Conservation (phyloP, 2,797 vertebrate species). For the Distichodus sexfasciatus region DNA sequence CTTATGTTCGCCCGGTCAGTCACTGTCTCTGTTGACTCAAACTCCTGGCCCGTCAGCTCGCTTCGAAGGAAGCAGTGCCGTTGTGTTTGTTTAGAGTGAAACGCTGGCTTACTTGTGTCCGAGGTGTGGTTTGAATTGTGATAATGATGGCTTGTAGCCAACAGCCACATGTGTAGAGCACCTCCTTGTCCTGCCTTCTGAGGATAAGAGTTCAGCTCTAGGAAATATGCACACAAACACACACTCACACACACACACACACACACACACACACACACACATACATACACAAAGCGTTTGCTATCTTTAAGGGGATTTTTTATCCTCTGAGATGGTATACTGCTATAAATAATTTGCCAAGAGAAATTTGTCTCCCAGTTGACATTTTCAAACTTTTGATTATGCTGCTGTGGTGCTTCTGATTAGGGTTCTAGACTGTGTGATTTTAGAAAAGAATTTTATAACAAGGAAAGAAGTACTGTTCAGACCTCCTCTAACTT, state of each 20-base stretch:
- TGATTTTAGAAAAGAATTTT: too few relatives aligned
- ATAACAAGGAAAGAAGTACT: too few relatives aligned
- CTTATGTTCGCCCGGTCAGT: neutral
- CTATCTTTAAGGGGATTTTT: too few relatives aligned
- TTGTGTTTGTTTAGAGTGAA: slow-evolving; percentile 26
- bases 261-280: too few relatives aligned
- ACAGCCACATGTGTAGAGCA: slow-evolving; percentile 20
- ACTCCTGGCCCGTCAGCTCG: neutral
- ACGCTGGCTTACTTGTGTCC: slow-evolving; percentile 24
- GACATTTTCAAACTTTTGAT: too few relatives aligned
- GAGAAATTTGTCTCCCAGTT: too few relatives aligned
- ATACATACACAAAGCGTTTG: too few relatives aligned
- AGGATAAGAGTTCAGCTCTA: slow-evolving; percentile 6
- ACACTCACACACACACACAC: neutral
- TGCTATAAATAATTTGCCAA: too few relatives aligned
- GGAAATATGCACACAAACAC: slow-evolving; percentile 15
- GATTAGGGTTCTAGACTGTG: too few relatives aligned
- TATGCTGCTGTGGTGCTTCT: too few relatives aligned
- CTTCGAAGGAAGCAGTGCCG: neutral
- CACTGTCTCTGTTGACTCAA: neutral
- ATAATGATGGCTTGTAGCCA: slow-evolving; percentile 20
- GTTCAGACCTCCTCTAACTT: too few relatives aligned
- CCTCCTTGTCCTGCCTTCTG: slow-evolving; percentile 6
- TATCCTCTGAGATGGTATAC: too few relatives aligned
- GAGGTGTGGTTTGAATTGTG: slow-evolving; percentile 22